Evolutionary conservation across 2,888 invertebrate genomes (phyloP).

Genomic region (Metacarcinus magister): DNA sequence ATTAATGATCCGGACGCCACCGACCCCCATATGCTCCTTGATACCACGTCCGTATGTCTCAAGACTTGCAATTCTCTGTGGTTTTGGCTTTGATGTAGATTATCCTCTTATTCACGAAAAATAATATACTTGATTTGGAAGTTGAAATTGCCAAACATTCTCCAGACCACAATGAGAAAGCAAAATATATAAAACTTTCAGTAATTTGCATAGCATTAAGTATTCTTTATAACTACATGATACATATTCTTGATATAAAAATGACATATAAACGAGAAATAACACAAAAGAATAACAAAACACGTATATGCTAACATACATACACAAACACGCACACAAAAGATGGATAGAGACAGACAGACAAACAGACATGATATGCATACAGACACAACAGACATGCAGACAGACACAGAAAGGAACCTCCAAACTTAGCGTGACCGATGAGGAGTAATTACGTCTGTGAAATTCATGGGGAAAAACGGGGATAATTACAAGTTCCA

Average conservation of each 20-base stretch:
- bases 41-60: constrained; percentile 5
- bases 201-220: not conserved
- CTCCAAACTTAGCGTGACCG: not conserved
- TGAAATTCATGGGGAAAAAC: constrained; percentile 36
- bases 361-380: not conserved
- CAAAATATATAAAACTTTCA: not conserved
- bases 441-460: constrained; percentile 27
- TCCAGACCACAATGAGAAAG: not conserved
- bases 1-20: constrained; percentile 67
- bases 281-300: not conserved
- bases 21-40: constrained; percentile 55
- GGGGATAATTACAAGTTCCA: constrained; percentile 43
- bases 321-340: no score
- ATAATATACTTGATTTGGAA: not conserved
- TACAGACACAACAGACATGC: no score
- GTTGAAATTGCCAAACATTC: not conserved
- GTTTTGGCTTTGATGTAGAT: not conserved
- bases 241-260: not conserved
- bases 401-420: not conserved
- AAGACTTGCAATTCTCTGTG: not conserved
- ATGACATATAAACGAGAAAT: not conserved
- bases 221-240: not conserved
- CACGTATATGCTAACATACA: no score
- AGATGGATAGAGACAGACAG: not conserved
- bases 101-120: not conserved